Base-by-base conservation (phyloP, 2,888 invertebrate genomes). In the Entomobrya multifasciata region DNA sequence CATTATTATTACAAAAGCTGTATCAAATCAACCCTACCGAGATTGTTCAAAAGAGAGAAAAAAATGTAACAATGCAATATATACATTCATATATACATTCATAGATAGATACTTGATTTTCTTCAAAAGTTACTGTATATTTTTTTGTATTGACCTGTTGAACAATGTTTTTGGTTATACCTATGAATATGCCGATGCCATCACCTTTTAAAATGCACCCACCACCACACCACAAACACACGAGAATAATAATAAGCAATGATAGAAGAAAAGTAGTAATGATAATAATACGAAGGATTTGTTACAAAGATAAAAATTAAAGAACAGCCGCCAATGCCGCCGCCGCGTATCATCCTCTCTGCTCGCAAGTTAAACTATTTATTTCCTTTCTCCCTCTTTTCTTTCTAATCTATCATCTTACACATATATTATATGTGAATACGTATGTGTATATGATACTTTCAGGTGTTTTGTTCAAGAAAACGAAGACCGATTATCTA, bases 401-500 rank as follows among this genome's bases (percentile, higher is more conserved):
- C 47, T 17, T 17, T 41, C 65, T 86, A 80, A 86, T 86, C 86
- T 81, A 86, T 81, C 80, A 87, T 82, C 82, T 86, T 49, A 17
- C 4, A 36, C 8, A 36, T n/a, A n/a, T n/a, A n/a, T n/a, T n/a
- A n/a, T n/a, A n/a, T n/a, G n/a, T n/a, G n/a, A n/a, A n/a, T n/a
- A n/a, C n/a, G n/a, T n/a, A n/a, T n/a, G n/a, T n/a, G n/a, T n/a
- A 27, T 52, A 47, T 25, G 55, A 20, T 47, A 55, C 80, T 52
- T 79, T 77, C 76, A 87, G 77, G 77, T 82, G 86, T 77, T 82
- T 57, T 74, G 65, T 62, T n/a, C n/a, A n/a, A n/a, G n/a, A n/a
- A n/a, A n/a, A n/a, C n/a, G 36, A 20, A 62, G 47, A 60, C 65
- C 77, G 81, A 87, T 87, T 87, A 88, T 88, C 88, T 87, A 70